Evolutionary conservation across 2,113 vertebrate species (phyloP).

Genomic region (Quiscalus mexicanus): DNA sequence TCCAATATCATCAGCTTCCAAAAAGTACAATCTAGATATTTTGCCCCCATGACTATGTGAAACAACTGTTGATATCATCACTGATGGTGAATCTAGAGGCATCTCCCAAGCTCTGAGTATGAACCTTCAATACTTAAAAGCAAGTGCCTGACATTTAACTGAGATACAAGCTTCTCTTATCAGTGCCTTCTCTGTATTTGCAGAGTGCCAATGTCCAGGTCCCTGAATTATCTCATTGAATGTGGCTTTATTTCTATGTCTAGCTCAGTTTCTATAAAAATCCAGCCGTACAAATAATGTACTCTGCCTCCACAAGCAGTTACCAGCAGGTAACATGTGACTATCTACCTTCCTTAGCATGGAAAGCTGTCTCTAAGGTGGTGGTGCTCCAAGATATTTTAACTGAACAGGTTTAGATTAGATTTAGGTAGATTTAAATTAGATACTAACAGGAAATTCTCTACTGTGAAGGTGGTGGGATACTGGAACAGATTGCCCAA

Average conservation of each 20-base stretch:
- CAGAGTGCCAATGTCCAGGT: not conserved
- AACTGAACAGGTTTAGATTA: not conserved
- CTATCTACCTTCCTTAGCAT: not conserved
- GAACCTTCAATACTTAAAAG: not conserved
- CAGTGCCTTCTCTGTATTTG: not conserved
- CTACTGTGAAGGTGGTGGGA: not conserved
- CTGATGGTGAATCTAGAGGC: not conserved
- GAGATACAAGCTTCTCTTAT: not conserved
- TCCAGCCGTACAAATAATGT: accelerated
- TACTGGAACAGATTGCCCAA: not conserved
- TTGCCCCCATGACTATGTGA: not conserved
- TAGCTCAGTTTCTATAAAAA: not conserved
- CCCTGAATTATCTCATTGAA: not conserved
- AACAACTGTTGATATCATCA: not conserved
- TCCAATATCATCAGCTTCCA: not conserved
- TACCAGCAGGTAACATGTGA: not conserved
- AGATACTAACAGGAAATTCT: not conserved
- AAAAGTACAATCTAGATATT: not conserved
- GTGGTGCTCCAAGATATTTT: not conserved
- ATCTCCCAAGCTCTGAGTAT: accelerated
- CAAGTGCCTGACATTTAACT: not conserved
- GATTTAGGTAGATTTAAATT: not conserved
- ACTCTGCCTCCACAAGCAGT: not conserved
- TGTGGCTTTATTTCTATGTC: not conserved
- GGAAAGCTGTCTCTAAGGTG: not conserved